phyloP scores from a whole-genome alignment of 2,113 vertebrate species.

The Malurus elegans region DNA sequence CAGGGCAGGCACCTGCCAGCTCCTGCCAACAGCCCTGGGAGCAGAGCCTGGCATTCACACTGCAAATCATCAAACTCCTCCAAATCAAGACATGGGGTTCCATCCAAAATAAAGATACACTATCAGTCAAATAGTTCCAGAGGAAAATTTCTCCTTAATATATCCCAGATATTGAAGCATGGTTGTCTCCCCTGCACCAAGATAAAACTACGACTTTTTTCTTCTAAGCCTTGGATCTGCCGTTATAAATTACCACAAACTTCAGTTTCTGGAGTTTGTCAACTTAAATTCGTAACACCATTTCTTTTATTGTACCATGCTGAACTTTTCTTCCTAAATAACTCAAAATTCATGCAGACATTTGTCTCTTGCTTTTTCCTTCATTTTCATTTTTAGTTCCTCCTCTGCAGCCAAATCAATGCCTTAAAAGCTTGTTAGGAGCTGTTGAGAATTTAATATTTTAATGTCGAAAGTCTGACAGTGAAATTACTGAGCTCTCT shows the following conservation, averaged over 20 bases:
- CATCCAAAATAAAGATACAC: background rate
- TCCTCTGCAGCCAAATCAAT: background rate
- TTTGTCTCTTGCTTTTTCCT: background rate
- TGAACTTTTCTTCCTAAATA: background rate
- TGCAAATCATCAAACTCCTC: background rate
- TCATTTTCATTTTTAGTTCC: background rate
- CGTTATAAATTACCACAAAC: background rate
- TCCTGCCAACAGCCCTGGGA: background rate
- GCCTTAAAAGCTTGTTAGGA: background rate
- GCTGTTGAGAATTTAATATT: background rate
- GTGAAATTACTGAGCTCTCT: background rate
- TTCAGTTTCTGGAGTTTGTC: background rate
- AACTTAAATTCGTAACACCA: background rate
- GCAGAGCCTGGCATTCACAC: accelerated
- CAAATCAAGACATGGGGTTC: accelerated
- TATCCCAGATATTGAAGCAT: background rate
- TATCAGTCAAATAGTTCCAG: background rate
- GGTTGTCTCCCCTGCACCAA: background rate
- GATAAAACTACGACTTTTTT: background rate
- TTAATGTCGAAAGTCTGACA: background rate
- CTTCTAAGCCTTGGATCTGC: background rate
- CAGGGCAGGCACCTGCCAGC: background rate
- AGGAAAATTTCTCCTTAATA: background rate
- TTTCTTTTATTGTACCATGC: background rate
- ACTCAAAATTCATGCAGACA: background rate